Conservation (phyloP, 2,113 vertebrate genomes). For the Aptenodytes patagonicus region DNA sequence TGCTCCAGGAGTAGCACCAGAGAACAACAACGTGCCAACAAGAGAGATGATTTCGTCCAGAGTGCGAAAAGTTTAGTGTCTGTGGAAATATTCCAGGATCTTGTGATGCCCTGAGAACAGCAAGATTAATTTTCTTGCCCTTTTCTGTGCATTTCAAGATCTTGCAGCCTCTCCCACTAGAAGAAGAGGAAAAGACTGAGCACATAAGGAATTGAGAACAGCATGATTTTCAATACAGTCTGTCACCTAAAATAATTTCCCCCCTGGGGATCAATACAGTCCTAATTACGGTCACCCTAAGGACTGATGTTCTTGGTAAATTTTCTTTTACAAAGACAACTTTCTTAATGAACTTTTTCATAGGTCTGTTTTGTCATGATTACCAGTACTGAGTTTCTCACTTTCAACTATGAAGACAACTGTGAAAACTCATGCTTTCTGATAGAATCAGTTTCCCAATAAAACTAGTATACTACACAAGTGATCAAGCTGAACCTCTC, state of each 20-base stretch:
- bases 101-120: background rate
- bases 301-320: background rate
- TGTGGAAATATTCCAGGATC: background rate
- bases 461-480: background rate
- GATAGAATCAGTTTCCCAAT: background rate
- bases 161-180: background rate
- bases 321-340: background rate
- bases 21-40: accelerated
- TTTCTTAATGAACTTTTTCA: background rate
- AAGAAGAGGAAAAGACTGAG: background rate
- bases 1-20: background rate
- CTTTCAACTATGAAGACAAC: background rate
- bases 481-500: background rate
- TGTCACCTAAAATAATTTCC: background rate
- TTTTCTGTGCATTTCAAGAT: background rate
- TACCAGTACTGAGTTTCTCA: background rate
- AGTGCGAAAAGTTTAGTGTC: background rate
- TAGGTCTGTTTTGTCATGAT: background rate
- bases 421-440: background rate
- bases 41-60: background rate
- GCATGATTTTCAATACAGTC: background rate
- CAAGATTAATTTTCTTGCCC: background rate
- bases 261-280: background rate
- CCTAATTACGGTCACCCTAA: background rate
- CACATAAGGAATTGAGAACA: background rate